phyloP scores from a whole-genome alignment of 1,140 invertebrate genomes.

The Xylocopa sonorina region DNA sequence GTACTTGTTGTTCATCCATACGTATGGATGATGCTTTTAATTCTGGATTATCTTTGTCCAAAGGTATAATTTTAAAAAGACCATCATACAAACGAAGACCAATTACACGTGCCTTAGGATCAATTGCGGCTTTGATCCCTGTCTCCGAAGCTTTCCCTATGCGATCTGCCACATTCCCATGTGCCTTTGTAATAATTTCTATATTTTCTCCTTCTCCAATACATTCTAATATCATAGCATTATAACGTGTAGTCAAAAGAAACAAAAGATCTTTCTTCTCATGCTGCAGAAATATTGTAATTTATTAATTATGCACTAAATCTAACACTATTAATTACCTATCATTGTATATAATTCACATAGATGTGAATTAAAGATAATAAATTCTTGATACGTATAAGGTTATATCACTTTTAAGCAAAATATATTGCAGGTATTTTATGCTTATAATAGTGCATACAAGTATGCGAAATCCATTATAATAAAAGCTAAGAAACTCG shows the following conservation, averaged over 20 bases:
- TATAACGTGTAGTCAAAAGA: conserved; percentile 95
- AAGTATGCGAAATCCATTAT: neutral
- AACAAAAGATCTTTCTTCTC: conserved; percentile 97
- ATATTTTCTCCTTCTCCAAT: conserved; percentile 89
- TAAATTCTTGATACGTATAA: neutral
- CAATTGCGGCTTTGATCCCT: conserved; percentile 97
- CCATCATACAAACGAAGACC: conserved; percentile 98
- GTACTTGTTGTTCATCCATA: conserved; percentile 97
- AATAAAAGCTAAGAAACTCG: neutral
- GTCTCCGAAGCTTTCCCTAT: conserved; percentile 96
- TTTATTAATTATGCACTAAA: neutral
- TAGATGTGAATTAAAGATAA: neutral
- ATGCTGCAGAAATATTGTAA: conserved; percentile 85
- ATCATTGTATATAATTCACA: neutral
- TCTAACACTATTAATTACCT: neutral
- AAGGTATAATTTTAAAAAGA: conserved; percentile 96
- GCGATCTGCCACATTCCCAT: conserved; percentile 97
- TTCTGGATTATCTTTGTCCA: conserved; percentile 96
- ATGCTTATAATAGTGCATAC: neutral
- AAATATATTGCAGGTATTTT: conserved; percentile 3
- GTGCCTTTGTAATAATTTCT: conserved; percentile 97
- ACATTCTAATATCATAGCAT: conserved; percentile 99
- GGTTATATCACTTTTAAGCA: conserved; percentile 2
- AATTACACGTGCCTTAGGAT: conserved; percentile 97
- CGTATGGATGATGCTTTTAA: conserved; percentile 95